Conservation (phyloP, 2,888 invertebrate genomes). For the Troglohyphantes excavatus region DNA sequence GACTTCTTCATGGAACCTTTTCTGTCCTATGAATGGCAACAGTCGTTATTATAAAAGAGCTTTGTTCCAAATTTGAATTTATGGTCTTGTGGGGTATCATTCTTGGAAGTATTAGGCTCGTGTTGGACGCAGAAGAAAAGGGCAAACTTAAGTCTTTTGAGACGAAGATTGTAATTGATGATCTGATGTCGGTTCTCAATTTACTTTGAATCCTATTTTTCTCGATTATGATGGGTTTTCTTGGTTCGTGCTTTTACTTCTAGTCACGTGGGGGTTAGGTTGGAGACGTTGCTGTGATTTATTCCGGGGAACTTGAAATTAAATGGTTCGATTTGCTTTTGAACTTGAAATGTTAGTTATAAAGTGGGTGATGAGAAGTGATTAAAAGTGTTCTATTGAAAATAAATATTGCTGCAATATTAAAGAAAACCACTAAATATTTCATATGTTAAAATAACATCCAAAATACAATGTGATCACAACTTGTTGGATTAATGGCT, state of each 20-base stretch:
- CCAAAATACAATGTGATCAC: too few species aligned
- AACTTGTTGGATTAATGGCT: too few species aligned
- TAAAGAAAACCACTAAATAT: too few species aligned
- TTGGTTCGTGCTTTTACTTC: not conserved
- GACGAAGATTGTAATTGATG: constrained; percentile 29
- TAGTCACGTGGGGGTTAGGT: not conserved
- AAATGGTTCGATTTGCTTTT: too few species aligned
- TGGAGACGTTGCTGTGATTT: too few species aligned
- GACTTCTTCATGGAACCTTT: not conserved
- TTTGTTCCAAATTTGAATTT: constrained; percentile 52
- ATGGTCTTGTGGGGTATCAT: not conserved
- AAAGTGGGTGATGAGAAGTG: too few species aligned
- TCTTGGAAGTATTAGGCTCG: constrained; percentile 20
- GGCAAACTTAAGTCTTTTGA: not conserved
- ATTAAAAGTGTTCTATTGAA: too few species aligned
- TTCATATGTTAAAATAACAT: too few species aligned
- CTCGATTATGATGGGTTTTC: constrained; percentile 15
- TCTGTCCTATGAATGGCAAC: not conserved
- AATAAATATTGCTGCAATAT: too few species aligned
- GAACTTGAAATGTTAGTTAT: too few species aligned
- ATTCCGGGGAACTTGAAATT: too few species aligned
- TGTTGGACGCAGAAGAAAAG: not conserved
- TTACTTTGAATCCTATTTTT: constrained; percentile 21
- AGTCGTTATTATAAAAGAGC: constrained; percentile 45
- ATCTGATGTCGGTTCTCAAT: constrained; percentile 1